Percentiles rank a stretch among this genome's conserved stretches.
These are phyloP conservation scores for Sarcophilus harrisii DNA, from an alignment of 2,797 vertebrate species.

Conservation along the genomic window DNA sequence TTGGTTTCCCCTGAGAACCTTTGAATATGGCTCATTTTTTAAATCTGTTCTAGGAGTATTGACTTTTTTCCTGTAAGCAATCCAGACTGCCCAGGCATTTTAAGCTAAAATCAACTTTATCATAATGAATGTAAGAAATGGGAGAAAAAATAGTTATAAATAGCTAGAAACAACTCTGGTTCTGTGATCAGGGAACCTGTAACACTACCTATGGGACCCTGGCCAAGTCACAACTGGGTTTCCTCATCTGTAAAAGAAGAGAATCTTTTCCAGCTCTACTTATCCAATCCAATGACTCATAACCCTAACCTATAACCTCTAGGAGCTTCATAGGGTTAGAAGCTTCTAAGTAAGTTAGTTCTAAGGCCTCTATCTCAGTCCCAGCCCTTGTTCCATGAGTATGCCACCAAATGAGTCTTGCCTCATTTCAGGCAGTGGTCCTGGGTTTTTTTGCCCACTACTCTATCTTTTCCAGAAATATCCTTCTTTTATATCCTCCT, in stretches of 20 bases:
- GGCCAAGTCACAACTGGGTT: not conserved
- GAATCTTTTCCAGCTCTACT: not conserved
- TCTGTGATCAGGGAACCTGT: not conserved
- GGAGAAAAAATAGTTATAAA: not conserved
- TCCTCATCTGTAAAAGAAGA: not conserved
- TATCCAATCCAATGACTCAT: not conserved
- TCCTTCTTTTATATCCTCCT: not conserved
- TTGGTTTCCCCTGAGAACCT: not conserved
- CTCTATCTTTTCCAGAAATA: not conserved
- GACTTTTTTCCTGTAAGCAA: not conserved
- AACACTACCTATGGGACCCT: not conserved
- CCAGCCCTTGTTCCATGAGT: not conserved
- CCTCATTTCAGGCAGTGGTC: not conserved
- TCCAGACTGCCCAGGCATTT: not conserved
- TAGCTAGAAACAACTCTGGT: not conserved
- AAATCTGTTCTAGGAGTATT: not conserved
- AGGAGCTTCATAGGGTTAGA: not conserved
- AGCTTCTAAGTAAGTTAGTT: not conserved
- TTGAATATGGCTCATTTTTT: not conserved
- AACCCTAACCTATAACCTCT: not conserved
- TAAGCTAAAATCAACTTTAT: not conserved
- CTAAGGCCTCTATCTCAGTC: not conserved
- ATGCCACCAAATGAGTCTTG: not conserved
- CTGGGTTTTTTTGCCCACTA: not conserved
- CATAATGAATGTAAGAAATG: not conserved